Evolutionary conservation across 2,797 vertebrate genomes (phyloP).

Genomic region (Amblyopsis hoosieri): DNA sequence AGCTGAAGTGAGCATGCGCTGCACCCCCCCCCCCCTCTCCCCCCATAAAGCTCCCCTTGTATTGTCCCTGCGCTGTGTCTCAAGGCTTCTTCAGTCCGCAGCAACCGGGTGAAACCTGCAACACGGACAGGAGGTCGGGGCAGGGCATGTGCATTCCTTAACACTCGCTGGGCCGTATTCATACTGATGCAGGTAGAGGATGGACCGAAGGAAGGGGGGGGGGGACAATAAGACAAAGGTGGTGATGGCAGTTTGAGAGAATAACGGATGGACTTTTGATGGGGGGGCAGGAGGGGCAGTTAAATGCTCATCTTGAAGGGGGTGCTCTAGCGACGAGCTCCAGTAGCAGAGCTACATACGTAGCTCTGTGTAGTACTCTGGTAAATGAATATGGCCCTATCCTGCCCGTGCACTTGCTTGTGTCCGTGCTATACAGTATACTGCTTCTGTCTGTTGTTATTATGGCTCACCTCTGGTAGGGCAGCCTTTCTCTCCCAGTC

Average conservation of each 20-base stretch:
- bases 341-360: constrained; percentile 6
- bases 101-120: constrained; percentile 67
- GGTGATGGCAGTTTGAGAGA: constrained; percentile 32
- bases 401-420: constrained; percentile 69
- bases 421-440: constrained; percentile 71
- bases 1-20: constrained; percentile 71
- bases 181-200: constrained; percentile 50
- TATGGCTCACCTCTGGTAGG: constrained; percentile 42
- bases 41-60: no score
- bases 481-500: constrained; percentile 20
- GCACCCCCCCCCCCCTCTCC: constrained; percentile 32
- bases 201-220: constrained; percentile 41
- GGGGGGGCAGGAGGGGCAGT: constrained; percentile 19
- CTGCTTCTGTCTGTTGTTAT: constrained; percentile 75
- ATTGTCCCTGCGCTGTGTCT: constrained; percentile 48
- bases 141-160: constrained; percentile 68
- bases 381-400: constrained; percentile 79
- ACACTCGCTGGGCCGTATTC: constrained; percentile 73
- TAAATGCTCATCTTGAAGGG: not conserved
- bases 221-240: constrained; percentile 26
- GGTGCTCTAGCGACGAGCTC: not conserved
- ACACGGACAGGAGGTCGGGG: constrained; percentile 64
- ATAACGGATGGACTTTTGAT: constrained; percentile 32
- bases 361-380: constrained; percentile 51
- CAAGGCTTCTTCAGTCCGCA: constrained; percentile 47